Evolutionary conservation across 1,140 invertebrate species (phyloP).

Genomic region (Listronotus bonariensis): DNA sequence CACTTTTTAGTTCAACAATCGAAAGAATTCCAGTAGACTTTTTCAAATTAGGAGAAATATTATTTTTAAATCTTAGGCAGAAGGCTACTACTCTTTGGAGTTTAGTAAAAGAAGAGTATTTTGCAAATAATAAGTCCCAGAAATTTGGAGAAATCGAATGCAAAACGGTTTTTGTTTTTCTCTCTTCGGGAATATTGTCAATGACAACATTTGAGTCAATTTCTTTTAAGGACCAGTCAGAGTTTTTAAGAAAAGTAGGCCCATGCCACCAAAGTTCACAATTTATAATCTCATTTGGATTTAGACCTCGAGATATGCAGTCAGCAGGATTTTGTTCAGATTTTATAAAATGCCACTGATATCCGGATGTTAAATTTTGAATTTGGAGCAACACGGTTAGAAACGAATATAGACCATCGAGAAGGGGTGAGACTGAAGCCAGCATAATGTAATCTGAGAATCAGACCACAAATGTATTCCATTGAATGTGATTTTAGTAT

Average conservation of each 20-base stretch:
- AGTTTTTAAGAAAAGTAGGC: constrained; percentile 38
- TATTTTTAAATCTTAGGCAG: too few relatives aligned
- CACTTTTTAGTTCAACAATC: too few relatives aligned
- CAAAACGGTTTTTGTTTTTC: too few relatives aligned
- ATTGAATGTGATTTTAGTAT: constrained; percentile 33
- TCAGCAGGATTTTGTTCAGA: constrained; percentile 58
- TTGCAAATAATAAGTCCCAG: too few relatives aligned
- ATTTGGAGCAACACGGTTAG: constrained; percentile 53
- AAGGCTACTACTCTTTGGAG: too few relatives aligned
- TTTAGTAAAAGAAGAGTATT: too few relatives aligned
- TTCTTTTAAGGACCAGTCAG: background rate
- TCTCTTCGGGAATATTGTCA: too few relatives aligned
- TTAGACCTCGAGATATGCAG: constrained; percentile 53
- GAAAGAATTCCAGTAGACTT: too few relatives aligned
- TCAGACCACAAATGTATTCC: constrained; percentile 53
- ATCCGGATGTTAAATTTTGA: constrained; percentile 17
- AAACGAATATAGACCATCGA: constrained; percentile 51
- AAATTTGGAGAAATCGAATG: too few relatives aligned
- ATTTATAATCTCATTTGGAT: constrained; percentile 30
- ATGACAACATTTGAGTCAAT: too few relatives aligned
- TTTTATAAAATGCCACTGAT: constrained; percentile 45
- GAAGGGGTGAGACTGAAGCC: constrained; percentile 52
- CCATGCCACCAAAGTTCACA: constrained; percentile 46
- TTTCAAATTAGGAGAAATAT: too few relatives aligned
- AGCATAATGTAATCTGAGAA: constrained; percentile 52